phyloP scores from a whole-genome alignment of 2,113 vertebrate species.

The Heterocephalus glaber region DNA sequence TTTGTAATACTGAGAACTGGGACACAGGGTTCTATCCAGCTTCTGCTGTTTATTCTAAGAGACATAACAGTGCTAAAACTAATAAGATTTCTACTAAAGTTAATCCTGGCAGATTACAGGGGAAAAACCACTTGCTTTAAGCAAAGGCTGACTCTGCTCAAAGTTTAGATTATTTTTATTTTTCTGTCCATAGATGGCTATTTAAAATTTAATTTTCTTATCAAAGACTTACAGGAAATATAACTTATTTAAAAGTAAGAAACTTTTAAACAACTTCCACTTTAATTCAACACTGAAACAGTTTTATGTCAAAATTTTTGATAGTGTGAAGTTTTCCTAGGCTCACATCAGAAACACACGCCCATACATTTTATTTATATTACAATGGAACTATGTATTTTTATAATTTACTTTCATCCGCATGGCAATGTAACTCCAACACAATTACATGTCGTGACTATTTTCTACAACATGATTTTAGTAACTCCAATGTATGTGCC shows the following conservation, averaged over 20 bases:
- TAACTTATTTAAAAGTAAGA: background rate
- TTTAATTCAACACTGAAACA: background rate
- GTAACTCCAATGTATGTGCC: background rate
- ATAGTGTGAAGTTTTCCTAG: background rate
- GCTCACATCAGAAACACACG: background rate
- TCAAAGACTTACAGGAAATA: background rate
- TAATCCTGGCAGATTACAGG: background rate
- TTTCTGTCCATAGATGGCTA: background rate
- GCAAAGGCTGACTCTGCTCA: background rate
- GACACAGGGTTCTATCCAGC: background rate
- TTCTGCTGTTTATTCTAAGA: background rate
- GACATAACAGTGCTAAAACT: background rate
- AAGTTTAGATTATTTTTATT: background rate
- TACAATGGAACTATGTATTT: background rate
- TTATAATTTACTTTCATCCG: background rate
- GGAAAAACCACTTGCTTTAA: background rate
- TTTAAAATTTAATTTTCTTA: background rate
- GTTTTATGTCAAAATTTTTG: background rate
- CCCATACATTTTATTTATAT: background rate
- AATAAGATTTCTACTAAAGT: background rate
- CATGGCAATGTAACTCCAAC: background rate
- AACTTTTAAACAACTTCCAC: background rate
- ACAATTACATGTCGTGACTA: background rate
- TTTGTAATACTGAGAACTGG: background rate
- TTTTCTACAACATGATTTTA: background rate